Conservation (phyloP, 1,140 invertebrate species). For the Aphelenchoides besseyi region DNA sequence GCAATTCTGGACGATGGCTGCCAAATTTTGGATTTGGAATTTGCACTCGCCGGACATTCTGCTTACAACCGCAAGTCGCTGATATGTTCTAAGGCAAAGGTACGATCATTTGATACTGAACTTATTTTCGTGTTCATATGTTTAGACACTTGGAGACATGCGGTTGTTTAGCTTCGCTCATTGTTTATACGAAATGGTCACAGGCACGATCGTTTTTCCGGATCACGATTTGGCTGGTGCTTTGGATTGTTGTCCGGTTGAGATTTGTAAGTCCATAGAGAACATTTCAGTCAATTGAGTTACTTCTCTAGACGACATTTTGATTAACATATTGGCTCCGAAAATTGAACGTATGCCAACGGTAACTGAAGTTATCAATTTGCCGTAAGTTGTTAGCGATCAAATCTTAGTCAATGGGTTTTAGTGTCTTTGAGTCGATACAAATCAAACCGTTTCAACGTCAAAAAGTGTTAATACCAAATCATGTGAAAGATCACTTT, state of each 20-base stretch:
- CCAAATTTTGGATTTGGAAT: neutral
- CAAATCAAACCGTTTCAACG: neutral
- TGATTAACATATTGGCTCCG: conserved; percentile 4
- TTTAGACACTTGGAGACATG: conserved; percentile 19
- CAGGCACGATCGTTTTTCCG: conserved; percentile 18
- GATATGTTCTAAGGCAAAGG: neutral
- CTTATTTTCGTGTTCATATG: neutral
- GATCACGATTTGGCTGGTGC: conserved; percentile 4
- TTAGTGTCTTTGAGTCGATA: conserved; percentile 13
- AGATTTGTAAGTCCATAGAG: conserved; percentile 5
- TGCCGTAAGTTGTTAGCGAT: conserved; percentile 2
- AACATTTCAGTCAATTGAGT: neutral
- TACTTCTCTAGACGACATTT: neutral
- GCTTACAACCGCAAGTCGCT: neutral
- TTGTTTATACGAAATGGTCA: conserved; percentile 18
- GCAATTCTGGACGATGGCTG: neutral
- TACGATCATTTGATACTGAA: neutral
- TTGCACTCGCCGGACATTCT: conserved; percentile 10
- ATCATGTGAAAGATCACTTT: conserved; percentile 10
- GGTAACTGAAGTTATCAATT: neutral
- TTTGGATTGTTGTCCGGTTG: neutral
- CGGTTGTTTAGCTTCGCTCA: conserved; percentile 14
- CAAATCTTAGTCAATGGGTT: neutral
- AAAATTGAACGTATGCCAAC: conserved; percentile 18
- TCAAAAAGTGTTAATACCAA: neutral